These are phyloP conservation scores for Hecatera dysodea DNA, from an alignment of 2,888 invertebrate genomes.

Conservation along the genomic window DNA sequence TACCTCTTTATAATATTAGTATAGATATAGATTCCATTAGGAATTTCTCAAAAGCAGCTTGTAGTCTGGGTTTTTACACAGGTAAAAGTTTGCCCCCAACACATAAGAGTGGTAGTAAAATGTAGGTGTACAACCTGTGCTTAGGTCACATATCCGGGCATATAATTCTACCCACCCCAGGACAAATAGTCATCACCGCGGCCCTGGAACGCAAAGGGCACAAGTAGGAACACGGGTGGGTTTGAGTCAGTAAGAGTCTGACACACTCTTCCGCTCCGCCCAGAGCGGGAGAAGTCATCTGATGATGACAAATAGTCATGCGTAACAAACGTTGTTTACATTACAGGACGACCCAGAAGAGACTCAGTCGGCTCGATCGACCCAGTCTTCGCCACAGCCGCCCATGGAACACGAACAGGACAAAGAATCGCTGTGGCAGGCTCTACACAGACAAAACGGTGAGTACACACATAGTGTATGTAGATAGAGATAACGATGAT, in stretches of 20 bases:
- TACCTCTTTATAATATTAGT: too few species aligned
- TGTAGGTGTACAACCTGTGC: neutral
- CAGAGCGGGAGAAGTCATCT: too few species aligned
- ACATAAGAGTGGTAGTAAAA: neutral
- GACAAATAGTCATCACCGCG: too few species aligned
- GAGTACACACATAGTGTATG: slow-evolving; percentile 50
- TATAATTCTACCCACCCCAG: neutral
- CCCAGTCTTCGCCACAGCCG: slow-evolving; percentile 87
- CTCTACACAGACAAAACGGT: slow-evolving; percentile 90
- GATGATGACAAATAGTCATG: neutral
- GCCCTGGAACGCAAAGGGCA: too few species aligned
- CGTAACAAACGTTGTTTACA: neutral
- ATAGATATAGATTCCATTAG: too few species aligned
- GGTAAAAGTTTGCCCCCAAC: neutral
- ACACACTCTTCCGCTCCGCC: too few species aligned
- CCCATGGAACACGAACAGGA: slow-evolving; percentile 85
- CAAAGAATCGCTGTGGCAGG: slow-evolving; percentile 91
- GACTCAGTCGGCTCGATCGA: slow-evolving; percentile 87
- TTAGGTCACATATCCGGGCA: neutral
- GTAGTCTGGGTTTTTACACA: too few species aligned
- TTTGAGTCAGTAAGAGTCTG: too few species aligned
- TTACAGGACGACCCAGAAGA: slow-evolving; percentile 88
- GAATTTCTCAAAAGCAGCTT: neutral
- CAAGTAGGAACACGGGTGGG: too few species aligned
- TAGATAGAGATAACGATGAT: slow-evolving; percentile 36